These are phyloP conservation scores for Pomacea maculata DNA, from an alignment of 1,140 invertebrate genomes.

Conservation along the genomic window DNA sequence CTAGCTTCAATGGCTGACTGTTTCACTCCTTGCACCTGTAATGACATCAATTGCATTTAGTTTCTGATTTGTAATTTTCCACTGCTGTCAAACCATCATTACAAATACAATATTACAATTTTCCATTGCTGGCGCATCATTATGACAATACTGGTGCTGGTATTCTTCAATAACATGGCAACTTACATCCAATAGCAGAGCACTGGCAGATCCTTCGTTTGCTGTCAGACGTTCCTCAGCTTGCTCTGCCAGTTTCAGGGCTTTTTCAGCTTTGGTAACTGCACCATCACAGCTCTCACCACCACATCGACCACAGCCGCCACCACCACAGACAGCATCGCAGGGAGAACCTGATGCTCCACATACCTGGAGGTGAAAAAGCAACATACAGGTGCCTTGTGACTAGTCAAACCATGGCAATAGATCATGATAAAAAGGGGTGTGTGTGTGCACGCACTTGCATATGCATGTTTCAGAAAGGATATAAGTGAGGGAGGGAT, in stretches of 20 bases:
- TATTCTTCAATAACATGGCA: background rate
- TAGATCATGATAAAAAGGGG: background rate
- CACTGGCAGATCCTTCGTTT: slow-evolving; percentile 82
- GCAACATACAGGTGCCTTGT: too few relatives aligned
- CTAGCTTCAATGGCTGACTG: slow-evolving; percentile 70
- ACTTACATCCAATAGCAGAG: slow-evolving; percentile 68
- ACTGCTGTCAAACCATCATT: too few relatives aligned
- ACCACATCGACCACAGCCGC: slow-evolving; percentile 87
- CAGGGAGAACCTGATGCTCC: slow-evolving; percentile 85
- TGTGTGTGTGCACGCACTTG: background rate
- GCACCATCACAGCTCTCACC: slow-evolving; percentile 86
- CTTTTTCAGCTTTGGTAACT: slow-evolving; percentile 84
- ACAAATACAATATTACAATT: too few relatives aligned
- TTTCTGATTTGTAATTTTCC: too few relatives aligned
- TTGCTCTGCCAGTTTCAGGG: slow-evolving; percentile 84
- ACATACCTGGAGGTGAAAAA: slow-evolving; percentile 75
- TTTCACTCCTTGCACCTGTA: slow-evolving; percentile 72
- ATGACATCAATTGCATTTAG: background rate
- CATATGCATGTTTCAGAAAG: background rate
- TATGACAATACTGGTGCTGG: too few relatives aligned
- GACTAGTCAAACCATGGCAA: too few relatives aligned
- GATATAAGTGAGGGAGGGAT: background rate
- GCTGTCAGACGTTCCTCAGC: slow-evolving; percentile 81
- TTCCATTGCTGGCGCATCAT: background rate
- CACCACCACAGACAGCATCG: slow-evolving; percentile 90